Evolutionary conservation across 2,797 vertebrate genomes (phyloP), one percentile per base, ranked within the genome.

Genomic region (Spinibarbus caldwelli): DNA sequence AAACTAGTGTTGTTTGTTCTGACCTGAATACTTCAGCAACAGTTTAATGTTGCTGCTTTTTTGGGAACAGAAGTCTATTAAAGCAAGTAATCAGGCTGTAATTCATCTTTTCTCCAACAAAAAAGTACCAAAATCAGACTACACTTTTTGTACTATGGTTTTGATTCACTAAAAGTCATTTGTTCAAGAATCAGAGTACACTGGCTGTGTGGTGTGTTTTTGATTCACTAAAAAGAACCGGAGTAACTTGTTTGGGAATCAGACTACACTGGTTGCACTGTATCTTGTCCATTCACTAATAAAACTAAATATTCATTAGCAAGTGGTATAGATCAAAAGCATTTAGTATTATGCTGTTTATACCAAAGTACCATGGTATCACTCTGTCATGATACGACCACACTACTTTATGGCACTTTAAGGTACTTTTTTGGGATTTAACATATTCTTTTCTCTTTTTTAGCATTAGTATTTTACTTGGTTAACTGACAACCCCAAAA

Each of bases 401-500:
- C 14, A 34, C 45, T 12, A 23, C 10, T 36, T 36, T 6, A 73
- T 59, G n/a, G 10, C n/a, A 57, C 9, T 57, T 57, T 57, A n/a
- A 57, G 54, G 54, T 57, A n/a, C 57, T 31, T 66, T 66, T 31
- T 17, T 31, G 17, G 15, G 3, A 66, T 66, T 66, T 34, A 66
- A 31, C 29, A 34, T 34, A 66, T 66, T 64, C 3, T 54, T 79
- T 49, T 85, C 11, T 34, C 26, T 75, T 57, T 36, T 49, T 77
- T n/a, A 77, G 6, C 47, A 43, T 66, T 5, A 73, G n/a, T 75
- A 64, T 38, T 84, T 67, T 73, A 70, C 45, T 86, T 83, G 77
- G 82, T 85, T 70, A 77, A 81, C 76, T 86, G 85, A 75, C 83
- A 87, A 82, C 71, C 59, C 6, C 14, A n/a, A 84, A 83, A 83